These are phyloP conservation scores for Drosophila tanythrix DNA, from an alignment of 2,888 invertebrate species.

Conservation along the genomic window DNA sequence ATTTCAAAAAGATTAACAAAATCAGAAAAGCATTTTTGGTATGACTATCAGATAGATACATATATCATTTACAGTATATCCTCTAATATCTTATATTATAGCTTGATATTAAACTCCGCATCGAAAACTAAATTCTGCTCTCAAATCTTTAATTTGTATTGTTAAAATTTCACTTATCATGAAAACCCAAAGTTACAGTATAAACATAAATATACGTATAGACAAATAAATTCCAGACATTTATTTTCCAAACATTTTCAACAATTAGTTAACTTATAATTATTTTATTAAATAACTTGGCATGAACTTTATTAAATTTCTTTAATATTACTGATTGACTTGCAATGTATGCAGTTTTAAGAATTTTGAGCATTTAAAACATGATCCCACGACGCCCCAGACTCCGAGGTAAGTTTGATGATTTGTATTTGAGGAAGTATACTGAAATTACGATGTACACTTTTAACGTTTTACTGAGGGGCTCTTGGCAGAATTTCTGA, in stretches of 20 bases:
- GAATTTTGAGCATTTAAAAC: not conserved
- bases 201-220: not conserved
- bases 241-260: not conserved
- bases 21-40: not conserved
- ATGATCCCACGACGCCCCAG: not conserved
- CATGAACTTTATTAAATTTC: not conserved
- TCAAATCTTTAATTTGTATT: not conserved
- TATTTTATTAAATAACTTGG: not conserved
- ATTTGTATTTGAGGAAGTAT: not conserved
- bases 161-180: not conserved
- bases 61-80: not conserved
- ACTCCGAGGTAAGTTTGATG: too few species aligned
- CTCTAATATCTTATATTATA: not conserved
- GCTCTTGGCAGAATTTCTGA: not conserved
- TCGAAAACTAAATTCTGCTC: not conserved
- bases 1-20: not conserved
- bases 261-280: not conserved
- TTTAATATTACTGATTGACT: not conserved
- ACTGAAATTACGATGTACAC: not conserved
- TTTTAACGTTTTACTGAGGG: not conserved
- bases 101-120: not conserved
- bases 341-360: not conserved
- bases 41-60: not conserved
- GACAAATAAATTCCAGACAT: not conserved
- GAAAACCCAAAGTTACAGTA: not conserved